phyloP scores from a whole-genome alignment of 2,888 invertebrate species.

The Tetanocera ferruginea region DNA sequence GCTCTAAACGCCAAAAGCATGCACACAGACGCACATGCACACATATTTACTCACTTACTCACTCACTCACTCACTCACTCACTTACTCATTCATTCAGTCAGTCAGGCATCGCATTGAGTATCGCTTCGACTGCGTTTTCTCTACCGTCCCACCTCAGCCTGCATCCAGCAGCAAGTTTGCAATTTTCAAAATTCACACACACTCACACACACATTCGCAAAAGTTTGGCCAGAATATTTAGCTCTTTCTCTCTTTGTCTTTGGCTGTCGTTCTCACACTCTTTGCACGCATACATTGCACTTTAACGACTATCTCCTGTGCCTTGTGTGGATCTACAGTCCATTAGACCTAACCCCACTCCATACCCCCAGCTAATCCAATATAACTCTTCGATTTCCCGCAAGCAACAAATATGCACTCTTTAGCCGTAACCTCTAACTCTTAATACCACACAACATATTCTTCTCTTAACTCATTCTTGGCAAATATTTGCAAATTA shows the following conservation, averaged over 20 bases:
- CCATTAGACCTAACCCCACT: not conserved
- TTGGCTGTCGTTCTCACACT: not conserved
- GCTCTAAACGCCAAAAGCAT: not conserved
- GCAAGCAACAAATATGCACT: not conserved
- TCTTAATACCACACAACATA: too few relatives aligned
- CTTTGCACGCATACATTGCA: not conserved
- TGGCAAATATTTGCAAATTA: too few relatives aligned
- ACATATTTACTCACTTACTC: constrained; percentile 22
- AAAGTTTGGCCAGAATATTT: not conserved
- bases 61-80: constrained; percentile 29
- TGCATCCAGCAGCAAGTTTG: constrained; percentile 2
- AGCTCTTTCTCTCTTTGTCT: not conserved
- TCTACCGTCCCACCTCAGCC: not conserved
- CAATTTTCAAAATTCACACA: constrained; percentile 19
- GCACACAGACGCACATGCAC: constrained; percentile 15
- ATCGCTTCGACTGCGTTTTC: constrained; percentile 20
- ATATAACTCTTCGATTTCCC: not conserved
- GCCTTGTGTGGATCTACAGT: not conserved
- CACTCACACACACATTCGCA: constrained; percentile 1
- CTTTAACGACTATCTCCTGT: not conserved
- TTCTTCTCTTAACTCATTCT: too few relatives aligned
- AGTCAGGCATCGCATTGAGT: not conserved
- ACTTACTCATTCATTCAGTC: not conserved
- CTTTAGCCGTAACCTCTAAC: not conserved
- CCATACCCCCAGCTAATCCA: not conserved